Percentiles rank a stretch among this genome's conserved stretches.
phyloP scores from a whole-genome alignment of 2,888 invertebrate species.

The Dolichopus griseipennis region DNA sequence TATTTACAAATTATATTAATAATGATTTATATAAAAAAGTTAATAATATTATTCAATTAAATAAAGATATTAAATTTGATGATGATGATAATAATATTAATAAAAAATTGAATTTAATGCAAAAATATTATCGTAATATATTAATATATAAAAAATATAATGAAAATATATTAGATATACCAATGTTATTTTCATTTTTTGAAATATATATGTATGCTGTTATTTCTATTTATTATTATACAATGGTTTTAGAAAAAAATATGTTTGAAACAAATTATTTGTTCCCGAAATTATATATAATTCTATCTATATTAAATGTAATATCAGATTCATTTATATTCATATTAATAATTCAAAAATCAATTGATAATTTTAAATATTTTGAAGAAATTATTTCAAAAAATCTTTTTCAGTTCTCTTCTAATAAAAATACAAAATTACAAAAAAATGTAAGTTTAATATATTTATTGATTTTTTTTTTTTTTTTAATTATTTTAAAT shows the following conservation, averaged over 20 bases:
- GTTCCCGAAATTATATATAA: background rate
- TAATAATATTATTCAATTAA: background rate
- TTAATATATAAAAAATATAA: background rate
- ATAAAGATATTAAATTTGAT: background rate
- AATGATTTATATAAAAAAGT: background rate
- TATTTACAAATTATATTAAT: background rate
- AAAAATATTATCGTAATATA: background rate
- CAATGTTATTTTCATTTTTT: background rate
- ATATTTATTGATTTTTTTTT: too few relatives aligned
- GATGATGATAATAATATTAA: background rate
- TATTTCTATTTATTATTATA: background rate
- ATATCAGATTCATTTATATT: background rate
- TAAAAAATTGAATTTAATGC: background rate
- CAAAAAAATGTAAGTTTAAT: too few relatives aligned
- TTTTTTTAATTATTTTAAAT: background rate
- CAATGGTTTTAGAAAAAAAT: background rate
- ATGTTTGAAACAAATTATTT: background rate
- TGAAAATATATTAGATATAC: background rate
- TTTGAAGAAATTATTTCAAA: too few relatives aligned
- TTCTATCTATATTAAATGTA: background rate
- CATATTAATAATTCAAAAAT: background rate
- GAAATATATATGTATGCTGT: background rate
- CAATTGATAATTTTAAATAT: background rate
- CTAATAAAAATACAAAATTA: too few relatives aligned
- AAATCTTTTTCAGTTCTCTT: too few relatives aligned